Percentiles rank a stretch among this genome's conserved stretches.
These are phyloP conservation scores for Byasa hedistus DNA, from an alignment of 2,888 invertebrate species.

Conservation along the genomic window DNA sequence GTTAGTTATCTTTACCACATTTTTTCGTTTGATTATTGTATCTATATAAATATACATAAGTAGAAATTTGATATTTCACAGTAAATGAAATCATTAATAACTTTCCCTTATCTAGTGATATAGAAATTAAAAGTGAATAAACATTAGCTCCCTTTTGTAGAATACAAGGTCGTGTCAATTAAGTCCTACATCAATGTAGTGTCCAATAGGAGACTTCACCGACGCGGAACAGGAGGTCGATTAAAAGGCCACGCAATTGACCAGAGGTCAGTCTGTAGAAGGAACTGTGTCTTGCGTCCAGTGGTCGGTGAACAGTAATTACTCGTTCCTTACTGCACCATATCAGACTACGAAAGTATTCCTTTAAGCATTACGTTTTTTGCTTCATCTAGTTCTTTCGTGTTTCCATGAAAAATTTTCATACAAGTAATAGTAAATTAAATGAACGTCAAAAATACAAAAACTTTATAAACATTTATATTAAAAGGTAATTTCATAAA, in stretches of 20 bases:
- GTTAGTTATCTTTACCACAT: too few relatives aligned
- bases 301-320: constrained; percentile 11
- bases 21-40: too few relatives aligned
- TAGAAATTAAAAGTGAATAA: neutral
- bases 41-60: too few relatives aligned
- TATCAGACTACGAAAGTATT: neutral
- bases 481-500: too few relatives aligned
- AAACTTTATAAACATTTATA: too few relatives aligned
- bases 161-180: constrained; percentile 14
- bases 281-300: constrained; percentile 7
- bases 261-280: constrained; percentile 19
- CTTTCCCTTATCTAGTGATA: neutral
- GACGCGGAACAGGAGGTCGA: constrained; percentile 20
- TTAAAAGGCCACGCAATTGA: constrained; percentile 20
- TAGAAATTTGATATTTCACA: too few relatives aligned
- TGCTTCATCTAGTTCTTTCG: neutral
- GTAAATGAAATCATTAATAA: neutral
- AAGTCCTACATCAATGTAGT: constrained; percentile 1
- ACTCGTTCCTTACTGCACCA: constrained; percentile 3
- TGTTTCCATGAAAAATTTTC: neutral
- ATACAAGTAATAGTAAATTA: neutral
- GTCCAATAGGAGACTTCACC: constrained; percentile 1
- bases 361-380: neutral
- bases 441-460: neutral
- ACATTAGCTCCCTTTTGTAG: neutral